Evolutionary conservation across 2,888 invertebrate genomes (phyloP).

Genomic region (Sinopyrophorus schimmeli): DNA sequence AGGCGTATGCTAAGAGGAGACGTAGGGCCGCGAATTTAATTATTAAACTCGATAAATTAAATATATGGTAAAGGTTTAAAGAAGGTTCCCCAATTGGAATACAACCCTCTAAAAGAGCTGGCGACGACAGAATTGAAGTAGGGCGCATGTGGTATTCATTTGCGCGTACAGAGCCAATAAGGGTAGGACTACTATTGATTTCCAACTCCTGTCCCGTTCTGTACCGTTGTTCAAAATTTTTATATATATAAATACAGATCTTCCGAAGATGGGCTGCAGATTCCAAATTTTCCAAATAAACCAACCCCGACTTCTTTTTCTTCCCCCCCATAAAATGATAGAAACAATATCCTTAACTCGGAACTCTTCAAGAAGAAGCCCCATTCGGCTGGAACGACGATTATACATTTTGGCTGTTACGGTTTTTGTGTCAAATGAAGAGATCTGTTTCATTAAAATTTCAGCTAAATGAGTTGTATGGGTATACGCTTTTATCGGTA

Average conservation of each 20-base stretch:
- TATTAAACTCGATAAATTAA: no score
- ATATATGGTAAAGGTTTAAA: no score
- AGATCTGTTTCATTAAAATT: conserved; percentile 16
- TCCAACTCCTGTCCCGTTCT: conserved; percentile 40
- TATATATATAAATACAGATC: conserved; percentile 26
- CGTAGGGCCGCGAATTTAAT: no score
- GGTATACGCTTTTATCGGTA: conserved; percentile 12
- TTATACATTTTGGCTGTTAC: conserved; percentile 1
- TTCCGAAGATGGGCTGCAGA: no score
- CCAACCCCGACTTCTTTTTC: no score
- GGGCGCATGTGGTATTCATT: conserved; percentile 50
- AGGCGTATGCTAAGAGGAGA: no score
- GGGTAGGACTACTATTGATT: conserved; percentile 45
- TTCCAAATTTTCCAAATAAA: no score
- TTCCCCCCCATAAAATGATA: no score
- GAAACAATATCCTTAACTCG: no score
- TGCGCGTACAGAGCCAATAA: conserved; percentile 47
- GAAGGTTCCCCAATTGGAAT: no score
- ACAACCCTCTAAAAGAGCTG: conserved; percentile 42
- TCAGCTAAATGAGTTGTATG: conserved; percentile 15
- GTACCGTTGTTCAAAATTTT: conserved; percentile 26
- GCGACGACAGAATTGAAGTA: conserved; percentile 43
- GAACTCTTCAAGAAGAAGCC: no score
- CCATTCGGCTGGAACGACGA: background rate
- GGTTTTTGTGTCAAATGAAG: conserved; percentile 15